Evolutionary conservation across 2,888 invertebrate species (phyloP), one percentile per base, ranked within the genome.

Genomic region (Tyria jacobaeae): DNA sequence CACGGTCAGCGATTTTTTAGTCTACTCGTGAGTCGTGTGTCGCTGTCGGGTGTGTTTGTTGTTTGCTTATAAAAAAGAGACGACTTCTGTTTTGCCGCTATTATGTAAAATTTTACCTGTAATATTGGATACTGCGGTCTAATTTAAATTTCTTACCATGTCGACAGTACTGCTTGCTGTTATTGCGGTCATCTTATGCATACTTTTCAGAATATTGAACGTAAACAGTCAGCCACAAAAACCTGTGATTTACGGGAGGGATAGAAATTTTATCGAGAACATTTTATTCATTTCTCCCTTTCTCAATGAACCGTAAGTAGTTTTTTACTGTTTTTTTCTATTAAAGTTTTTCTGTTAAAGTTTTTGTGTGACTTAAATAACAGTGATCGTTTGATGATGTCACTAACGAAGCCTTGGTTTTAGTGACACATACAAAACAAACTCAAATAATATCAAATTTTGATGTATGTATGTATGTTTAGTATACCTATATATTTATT

Each of bases 181-280:
- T 64, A 93, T 97, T 76, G 97, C 97, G 71, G 97, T 97, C 67
- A 96, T 97, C 80, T 93, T 97, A 68, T 97, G 97, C 90, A 95
- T 97, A 81, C 94, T 97, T 74, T 97, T 97, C 87, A 95, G 97
- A 87, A 96, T 97, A 87, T 91, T 97, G 76, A 97, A 97, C 89
- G 97, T 97, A 68, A 97, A 97, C 90, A 97, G 97, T 83, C 96
- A 97, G 85, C 96, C 97, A 39, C 95, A 96, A 80, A 96, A 96
- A 89, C 97, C 97, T 64, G 94, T 95, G 80, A 95, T 98, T 66
- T 96, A 96, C 90, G 97, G 97, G 86, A 95, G 95, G 83, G 97
- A 97, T 90, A 94, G 95, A 81, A 95, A 95, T 77, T 97, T 98
- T 89, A 94, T 97, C 73, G 96, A 97, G 81, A 96, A 96, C 71